These are phyloP conservation scores for Hippocampus barbouri DNA, from an alignment of 2,113 vertebrate species.

Conservation along the genomic window DNA sequence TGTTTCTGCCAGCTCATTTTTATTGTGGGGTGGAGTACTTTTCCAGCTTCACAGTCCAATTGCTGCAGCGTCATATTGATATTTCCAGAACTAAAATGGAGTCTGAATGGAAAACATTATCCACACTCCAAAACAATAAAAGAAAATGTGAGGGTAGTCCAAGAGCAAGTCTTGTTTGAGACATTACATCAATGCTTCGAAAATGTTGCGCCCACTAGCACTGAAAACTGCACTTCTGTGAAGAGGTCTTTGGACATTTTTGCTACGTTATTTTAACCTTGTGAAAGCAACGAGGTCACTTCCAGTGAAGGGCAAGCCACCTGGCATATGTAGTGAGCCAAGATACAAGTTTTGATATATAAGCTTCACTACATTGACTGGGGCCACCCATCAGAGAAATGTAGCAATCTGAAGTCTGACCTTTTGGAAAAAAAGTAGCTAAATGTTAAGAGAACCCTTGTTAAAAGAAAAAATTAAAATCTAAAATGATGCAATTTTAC, in stretches of 20 bases:
- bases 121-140: constrained; percentile 54
- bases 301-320: background rate
- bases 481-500: no score
- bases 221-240: background rate
- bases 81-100: constrained; percentile 51
- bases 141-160: constrained; percentile 34
- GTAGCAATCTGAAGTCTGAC: background rate
- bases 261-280: background rate
- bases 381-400: background rate
- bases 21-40: constrained; percentile 44
- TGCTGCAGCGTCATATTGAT: constrained; percentile 46
- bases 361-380: background rate
- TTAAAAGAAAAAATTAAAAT: no score
- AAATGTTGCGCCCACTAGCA: background rate
- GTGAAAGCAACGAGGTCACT: background rate
- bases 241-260: background rate
- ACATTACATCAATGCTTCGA: constrained; percentile 2
- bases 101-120: constrained; percentile 48
- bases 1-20: constrained; percentile 25
- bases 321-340: background rate
- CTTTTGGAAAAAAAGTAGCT: no score
- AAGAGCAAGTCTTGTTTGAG: constrained; percentile 24
- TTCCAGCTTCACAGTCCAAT: constrained; percentile 45
- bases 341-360: background rate
- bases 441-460: no score